These are phyloP conservation scores for Sander vitreus DNA, from an alignment of 2,113 vertebrate genomes.

Conservation along the genomic window DNA sequence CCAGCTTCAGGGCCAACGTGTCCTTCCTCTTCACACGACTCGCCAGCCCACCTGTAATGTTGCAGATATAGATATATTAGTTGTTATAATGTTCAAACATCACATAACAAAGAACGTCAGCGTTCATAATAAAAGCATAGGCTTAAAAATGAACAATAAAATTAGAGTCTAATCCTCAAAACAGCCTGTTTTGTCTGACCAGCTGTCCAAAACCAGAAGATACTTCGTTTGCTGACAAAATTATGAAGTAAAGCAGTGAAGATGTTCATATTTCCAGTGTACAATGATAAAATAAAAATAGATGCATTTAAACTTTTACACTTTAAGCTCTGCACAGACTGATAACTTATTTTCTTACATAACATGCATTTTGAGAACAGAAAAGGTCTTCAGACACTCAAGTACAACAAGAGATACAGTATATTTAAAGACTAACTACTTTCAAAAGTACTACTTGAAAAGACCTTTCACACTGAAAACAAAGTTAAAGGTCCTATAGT, in stretches of 20 bases:
- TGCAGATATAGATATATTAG: too few relatives aligned
- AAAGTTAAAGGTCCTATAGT: too few relatives aligned
- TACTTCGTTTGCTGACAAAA: not conserved
- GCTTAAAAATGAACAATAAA: not conserved
- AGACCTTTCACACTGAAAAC: too few relatives aligned
- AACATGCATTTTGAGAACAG: not conserved
- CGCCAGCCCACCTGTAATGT: constrained; percentile 87
- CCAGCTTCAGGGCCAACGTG: constrained; percentile 92
- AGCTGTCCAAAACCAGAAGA: not conserved
- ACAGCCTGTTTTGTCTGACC: not conserved
- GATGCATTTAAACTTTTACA: not conserved
- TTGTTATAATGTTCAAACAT: too few relatives aligned
- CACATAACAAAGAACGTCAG: not conserved
- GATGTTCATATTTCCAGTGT: not conserved
- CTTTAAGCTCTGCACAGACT: not conserved
- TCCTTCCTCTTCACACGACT: constrained; percentile 95
- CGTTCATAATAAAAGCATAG: not conserved
- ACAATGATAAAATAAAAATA: not conserved
- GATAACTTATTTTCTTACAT: not conserved
- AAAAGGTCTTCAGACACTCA: not conserved
- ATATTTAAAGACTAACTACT: not conserved
- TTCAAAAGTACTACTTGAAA: not conserved
- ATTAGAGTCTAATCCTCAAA: not conserved
- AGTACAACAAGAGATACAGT: not conserved
- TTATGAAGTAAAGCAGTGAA: not conserved